Evolutionary conservation across 2,113 vertebrate genomes (phyloP).

Genomic region (Anarhynchus alexandrinus): DNA sequence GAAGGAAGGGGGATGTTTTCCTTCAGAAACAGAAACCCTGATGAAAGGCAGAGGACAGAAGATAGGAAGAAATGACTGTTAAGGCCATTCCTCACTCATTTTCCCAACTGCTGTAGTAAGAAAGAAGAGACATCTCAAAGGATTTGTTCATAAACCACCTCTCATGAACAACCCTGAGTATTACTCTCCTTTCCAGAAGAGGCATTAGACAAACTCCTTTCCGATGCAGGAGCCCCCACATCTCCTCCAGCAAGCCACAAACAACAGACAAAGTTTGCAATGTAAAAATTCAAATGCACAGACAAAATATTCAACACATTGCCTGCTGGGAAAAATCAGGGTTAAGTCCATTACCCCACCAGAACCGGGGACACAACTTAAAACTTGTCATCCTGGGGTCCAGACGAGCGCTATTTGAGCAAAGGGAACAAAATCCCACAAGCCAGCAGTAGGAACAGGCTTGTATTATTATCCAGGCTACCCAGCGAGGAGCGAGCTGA

Average conservation of each 20-base stretch:
- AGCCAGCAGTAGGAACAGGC: background rate
- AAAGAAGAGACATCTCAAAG: background rate
- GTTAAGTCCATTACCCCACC: background rate
- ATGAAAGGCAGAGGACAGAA: background rate
- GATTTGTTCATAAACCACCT: background rate
- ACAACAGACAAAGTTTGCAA: rapidly evolving
- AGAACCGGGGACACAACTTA: background rate
- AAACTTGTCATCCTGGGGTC: background rate
- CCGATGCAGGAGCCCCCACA: background rate
- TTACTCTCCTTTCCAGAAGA: background rate
- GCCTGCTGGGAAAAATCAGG: background rate
- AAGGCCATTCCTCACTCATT: background rate
- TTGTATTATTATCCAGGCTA: background rate
- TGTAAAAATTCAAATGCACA: background rate
- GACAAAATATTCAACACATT: background rate
- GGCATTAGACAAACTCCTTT: background rate
- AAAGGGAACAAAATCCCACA: background rate
- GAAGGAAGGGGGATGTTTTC: background rate
- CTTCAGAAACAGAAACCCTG: background rate
- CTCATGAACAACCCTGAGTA: background rate
- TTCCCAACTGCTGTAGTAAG: background rate
- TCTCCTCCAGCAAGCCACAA: background rate
- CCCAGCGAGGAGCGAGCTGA: background rate
- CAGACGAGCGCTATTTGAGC: background rate
- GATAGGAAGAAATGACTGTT: background rate